phyloP scores from a whole-genome alignment of 1,140 invertebrate species.

The Ostrea denselamellosa region DNA sequence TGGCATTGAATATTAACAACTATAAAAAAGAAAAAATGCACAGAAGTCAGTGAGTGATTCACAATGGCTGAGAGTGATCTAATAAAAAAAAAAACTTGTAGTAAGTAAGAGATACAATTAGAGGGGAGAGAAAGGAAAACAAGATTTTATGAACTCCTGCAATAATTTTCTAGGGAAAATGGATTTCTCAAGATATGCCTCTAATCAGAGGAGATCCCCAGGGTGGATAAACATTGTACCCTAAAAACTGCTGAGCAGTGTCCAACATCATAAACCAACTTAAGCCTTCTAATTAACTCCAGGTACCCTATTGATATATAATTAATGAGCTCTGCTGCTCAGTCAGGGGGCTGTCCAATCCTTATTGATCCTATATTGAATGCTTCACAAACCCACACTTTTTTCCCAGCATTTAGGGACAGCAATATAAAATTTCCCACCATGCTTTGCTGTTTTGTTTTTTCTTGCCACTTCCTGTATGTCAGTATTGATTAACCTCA shows the following conservation, averaged over 20 bases:
- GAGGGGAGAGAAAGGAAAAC: not conserved
- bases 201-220: not conserved
- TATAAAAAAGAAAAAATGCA: not conserved
- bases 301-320: constrained; percentile 28
- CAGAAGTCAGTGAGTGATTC: constrained; percentile 24
- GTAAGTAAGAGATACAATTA: no score
- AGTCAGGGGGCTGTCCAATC: not conserved
- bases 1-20: not conserved
- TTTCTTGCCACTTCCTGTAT: constrained; percentile 37
- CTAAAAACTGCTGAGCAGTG: not conserved
- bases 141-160: not conserved
- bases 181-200: not conserved
- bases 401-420: constrained; percentile 17
- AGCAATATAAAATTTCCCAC: constrained; percentile 29
- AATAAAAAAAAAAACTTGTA: no score
- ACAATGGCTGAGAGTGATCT: not conserved
- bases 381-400: constrained; percentile 24
- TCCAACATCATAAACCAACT: not conserved
- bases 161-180: not conserved
- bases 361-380: constrained; percentile 5
- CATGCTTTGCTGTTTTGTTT: constrained; percentile 37
- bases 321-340: constrained; percentile 16
- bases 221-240: not conserved
- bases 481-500: constrained; percentile 37
- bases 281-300: constrained; percentile 13